These are phyloP conservation scores for Neolamprologus caudopunctatus DNA, from an alignment of 2,113 vertebrate genomes.

Conservation along the genomic window DNA sequence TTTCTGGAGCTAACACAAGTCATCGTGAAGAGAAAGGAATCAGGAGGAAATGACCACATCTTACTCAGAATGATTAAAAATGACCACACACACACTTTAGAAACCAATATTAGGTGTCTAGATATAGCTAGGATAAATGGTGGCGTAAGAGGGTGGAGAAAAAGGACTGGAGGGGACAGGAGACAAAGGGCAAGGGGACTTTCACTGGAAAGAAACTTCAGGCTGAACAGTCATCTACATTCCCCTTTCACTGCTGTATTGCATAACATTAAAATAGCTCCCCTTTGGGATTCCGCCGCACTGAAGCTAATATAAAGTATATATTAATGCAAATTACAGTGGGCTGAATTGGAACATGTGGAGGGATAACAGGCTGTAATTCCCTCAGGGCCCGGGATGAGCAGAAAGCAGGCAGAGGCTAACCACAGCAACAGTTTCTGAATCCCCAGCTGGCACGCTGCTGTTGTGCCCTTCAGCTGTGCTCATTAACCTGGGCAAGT, in stretches of 20 bases:
- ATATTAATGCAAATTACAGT: constrained; percentile 54
- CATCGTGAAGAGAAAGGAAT: neutral
- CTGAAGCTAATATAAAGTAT: constrained; percentile 38
- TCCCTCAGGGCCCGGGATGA: neutral
- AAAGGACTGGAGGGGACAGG: neutral
- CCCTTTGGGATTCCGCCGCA: neutral
- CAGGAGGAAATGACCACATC: neutral
- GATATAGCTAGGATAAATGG: neutral
- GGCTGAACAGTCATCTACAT: neutral
- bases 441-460: neutral
- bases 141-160: neutral
- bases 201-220: neutral
- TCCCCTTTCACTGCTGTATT: neutral
- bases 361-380: constrained; percentile 1
- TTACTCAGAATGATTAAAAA: neutral
- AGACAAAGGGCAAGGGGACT: neutral
- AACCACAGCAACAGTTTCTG: constrained; percentile 28
- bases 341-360: constrained; percentile 7
- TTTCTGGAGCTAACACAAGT: neutral
- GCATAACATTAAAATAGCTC: constrained; percentile 22
- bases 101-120: neutral
- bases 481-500: constrained; percentile 37
- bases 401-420: constrained; percentile 14
- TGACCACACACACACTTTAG: neutral
- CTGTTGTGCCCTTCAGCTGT: constrained; percentile 19